Evolutionary conservation across 2,797 vertebrate genomes (phyloP).

Genomic region (Malacoraja senta): DNA sequence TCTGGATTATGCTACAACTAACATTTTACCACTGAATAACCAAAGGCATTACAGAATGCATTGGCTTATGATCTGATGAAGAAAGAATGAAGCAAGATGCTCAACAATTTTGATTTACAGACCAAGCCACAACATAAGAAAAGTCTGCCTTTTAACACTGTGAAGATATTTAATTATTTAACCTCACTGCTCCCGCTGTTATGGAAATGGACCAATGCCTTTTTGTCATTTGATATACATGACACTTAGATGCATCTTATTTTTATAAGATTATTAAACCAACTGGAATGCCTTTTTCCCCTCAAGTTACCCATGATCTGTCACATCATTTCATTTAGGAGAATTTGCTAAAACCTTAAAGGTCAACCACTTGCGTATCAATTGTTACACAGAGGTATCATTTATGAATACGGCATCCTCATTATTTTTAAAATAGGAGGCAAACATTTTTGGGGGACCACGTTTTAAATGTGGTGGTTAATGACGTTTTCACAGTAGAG

Average conservation of each 20-base stretch:
- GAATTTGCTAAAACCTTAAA: not conserved
- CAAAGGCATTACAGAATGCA: not conserved
- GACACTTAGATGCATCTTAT: not conserved
- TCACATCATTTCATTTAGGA: not conserved
- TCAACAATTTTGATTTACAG: not conserved
- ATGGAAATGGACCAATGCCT: not conserved
- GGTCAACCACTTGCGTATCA: not conserved
- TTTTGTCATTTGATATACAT: not conserved
- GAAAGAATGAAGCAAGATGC: not conserved
- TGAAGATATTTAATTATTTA: not conserved
- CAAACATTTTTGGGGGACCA: not conserved
- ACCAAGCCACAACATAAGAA: not conserved
- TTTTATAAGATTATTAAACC: not conserved
- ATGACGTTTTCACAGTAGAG: too few relatives aligned
- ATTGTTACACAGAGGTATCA: not conserved
- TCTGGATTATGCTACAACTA: constrained; percentile 17
- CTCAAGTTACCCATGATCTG: not conserved
- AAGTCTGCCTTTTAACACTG: not conserved
- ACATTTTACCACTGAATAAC: constrained; percentile 31
- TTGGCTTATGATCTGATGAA: not conserved
- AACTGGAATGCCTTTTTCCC: not conserved
- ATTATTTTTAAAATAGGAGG: not conserved
- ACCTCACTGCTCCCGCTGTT: not conserved
- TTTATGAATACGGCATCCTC: not conserved
- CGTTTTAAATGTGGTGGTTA: too few relatives aligned